A percentile compares a stretch with the other conserved stretches of the same genome.
Evolutionary conservation across 2,113 vertebrate species (phyloP).

Genomic region (Muscicapa adusta): DNA sequence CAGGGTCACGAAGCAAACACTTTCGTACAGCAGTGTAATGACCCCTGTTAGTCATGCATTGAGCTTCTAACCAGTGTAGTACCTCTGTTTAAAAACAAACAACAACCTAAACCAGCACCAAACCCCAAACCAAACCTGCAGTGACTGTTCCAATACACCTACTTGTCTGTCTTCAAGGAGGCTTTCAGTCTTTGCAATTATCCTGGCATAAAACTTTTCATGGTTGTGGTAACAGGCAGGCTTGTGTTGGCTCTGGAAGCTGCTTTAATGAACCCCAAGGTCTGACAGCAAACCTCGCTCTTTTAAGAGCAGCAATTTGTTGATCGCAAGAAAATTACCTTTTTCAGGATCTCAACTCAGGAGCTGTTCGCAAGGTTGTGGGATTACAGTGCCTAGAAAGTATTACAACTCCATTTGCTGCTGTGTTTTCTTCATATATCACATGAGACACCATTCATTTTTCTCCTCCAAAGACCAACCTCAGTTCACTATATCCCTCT

Average conservation of each 20-base stretch:
- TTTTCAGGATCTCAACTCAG: background rate
- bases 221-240: background rate
- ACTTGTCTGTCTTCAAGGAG: background rate
- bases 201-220: background rate
- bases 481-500: background rate
- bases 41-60: background rate
- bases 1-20: background rate
- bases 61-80: background rate
- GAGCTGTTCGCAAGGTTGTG: background rate
- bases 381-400: background rate
- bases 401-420: background rate
- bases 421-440: background rate
- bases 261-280: background rate
- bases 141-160: background rate
- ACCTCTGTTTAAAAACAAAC: background rate
- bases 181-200: background rate
- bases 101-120: background rate
- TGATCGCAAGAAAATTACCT: background rate
- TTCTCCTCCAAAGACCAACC: background rate
- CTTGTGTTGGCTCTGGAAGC: background rate
- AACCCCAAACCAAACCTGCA: background rate
- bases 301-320: background rate
- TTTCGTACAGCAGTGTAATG: background rate
- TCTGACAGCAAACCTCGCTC: background rate
- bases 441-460: background rate